phyloP scores from a whole-genome alignment of 1,140 invertebrate genomes.

The Spodoptera frugiperda region DNA sequence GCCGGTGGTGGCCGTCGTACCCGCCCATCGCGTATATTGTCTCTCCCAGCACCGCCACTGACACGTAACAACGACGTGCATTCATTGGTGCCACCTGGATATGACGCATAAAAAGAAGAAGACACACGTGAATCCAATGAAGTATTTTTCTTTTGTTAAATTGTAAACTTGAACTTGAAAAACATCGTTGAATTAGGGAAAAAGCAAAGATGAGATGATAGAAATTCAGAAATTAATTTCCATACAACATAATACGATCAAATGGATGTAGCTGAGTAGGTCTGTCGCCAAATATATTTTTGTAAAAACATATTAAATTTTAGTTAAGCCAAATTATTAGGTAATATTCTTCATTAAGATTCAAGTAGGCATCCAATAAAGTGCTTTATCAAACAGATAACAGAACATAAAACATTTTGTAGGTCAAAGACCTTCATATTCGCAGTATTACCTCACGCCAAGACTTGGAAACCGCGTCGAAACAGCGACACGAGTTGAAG shows the following conservation, averaged over 20 bases:
- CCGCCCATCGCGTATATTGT: constrained; percentile 95
- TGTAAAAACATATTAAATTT: too few species aligned
- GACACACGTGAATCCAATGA: too few species aligned
- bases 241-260: too few species aligned
- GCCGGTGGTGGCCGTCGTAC: constrained; percentile 93
- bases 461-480: constrained; percentile 88
- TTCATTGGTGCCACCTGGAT: constrained; percentile 87
- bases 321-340: too few species aligned
- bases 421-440: background rate
- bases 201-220: too few species aligned
- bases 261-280: too few species aligned
- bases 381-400: background rate
- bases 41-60: constrained; percentile 88
- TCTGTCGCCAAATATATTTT: too few species aligned
- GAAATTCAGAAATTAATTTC: too few species aligned
- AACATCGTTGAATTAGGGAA: too few species aligned
- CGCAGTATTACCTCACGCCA: constrained; percentile 88
- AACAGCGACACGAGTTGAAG: constrained; percentile 90
- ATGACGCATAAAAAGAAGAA: background rate
- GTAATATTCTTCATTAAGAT: too few species aligned
- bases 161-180: too few species aligned
- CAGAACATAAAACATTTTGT: background rate
- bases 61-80: constrained; percentile 88
- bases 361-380: background rate
- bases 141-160: too few species aligned